These are phyloP conservation scores for Corythornis vintsioides DNA, from an alignment of 2,113 vertebrate genomes.

Conservation along the genomic window DNA sequence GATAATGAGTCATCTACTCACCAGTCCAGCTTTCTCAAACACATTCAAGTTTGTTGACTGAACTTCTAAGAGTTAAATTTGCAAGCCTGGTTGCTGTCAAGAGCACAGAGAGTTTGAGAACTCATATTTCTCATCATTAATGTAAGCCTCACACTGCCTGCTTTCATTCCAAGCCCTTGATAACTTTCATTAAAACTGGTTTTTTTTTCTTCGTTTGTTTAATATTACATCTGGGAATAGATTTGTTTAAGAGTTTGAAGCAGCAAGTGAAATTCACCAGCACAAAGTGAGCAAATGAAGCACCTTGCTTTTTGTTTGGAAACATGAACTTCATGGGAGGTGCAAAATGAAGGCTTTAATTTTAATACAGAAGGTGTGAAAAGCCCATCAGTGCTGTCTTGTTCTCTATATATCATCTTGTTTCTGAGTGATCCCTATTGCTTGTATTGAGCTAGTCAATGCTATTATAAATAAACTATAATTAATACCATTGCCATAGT, in stretches of 20 bases:
- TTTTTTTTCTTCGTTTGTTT: neutral
- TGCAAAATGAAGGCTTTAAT: neutral
- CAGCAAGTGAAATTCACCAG: neutral
- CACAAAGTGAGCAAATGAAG: neutral
- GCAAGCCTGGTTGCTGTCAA: neutral
- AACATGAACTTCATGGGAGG: neutral
- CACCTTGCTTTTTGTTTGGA: neutral
- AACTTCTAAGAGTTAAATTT: neutral
- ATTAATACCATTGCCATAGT: slow-evolving; percentile 6
- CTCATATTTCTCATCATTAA: neutral
- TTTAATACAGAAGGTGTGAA: neutral
- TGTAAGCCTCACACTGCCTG: neutral
- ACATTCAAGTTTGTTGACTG: neutral
- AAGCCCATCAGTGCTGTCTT: neutral
- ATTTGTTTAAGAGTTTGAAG: neutral
- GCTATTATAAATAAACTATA: too few relatives aligned
- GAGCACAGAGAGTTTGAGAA: neutral
- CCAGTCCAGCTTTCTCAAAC: neutral
- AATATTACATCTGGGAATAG: neutral
- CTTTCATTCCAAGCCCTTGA: neutral
- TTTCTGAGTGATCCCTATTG: neutral
- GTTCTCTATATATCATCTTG: neutral
- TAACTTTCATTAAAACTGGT: neutral
- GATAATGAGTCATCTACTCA: neutral
- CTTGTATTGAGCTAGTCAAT: neutral